These are phyloP conservation scores for Lasioglossum pauxillum DNA, from an alignment of 2,888 invertebrate species.

Conservation along the genomic window DNA sequence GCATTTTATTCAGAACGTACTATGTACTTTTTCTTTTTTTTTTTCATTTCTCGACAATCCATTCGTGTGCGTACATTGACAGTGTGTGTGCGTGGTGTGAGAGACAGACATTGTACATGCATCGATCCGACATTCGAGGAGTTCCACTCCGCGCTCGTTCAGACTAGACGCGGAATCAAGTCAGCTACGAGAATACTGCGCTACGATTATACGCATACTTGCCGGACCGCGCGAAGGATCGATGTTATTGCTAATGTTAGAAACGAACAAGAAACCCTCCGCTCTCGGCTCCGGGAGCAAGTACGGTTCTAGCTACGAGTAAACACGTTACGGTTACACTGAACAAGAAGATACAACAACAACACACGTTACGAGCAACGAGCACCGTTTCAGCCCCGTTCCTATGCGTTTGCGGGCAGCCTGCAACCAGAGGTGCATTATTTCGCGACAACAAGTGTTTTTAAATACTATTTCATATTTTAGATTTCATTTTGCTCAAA, in stretches of 20 bases:
- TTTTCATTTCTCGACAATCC: slow-evolving; percentile 54
- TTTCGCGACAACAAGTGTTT: no score
- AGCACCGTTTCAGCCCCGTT: slow-evolving; percentile 41
- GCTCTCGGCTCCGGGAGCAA: slow-evolving; percentile 18
- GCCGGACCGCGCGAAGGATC: slow-evolving; percentile 29
- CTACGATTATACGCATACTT: slow-evolving; percentile 41
- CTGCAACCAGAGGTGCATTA: slow-evolving; percentile 48
- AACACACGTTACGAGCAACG: slow-evolving; percentile 63
- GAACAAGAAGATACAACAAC: slow-evolving; percentile 53
- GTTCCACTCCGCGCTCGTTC: slow-evolving; percentile 35
- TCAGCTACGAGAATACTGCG: slow-evolving; percentile 24
- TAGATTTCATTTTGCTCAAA: no score
- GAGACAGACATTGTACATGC: slow-evolving; percentile 43
- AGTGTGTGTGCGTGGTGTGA: slow-evolving; percentile 23
- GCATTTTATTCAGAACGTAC: slow-evolving; percentile 55
- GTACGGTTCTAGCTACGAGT: slow-evolving; percentile 44
- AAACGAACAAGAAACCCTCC: not conserved
- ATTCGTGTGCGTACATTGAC: slow-evolving; percentile 56
- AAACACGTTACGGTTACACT: slow-evolving; percentile 54
- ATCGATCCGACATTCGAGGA: slow-evolving; percentile 52
- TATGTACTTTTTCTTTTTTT: slow-evolving; percentile 15
- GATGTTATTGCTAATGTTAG: slow-evolving; percentile 4
- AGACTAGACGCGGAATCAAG: slow-evolving; percentile 26
- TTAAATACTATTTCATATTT: no score
- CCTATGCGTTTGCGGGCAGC: slow-evolving; percentile 45